phyloP scores from a whole-genome alignment of 2,113 vertebrate genomes.

The Sebastes fasciatus region DNA sequence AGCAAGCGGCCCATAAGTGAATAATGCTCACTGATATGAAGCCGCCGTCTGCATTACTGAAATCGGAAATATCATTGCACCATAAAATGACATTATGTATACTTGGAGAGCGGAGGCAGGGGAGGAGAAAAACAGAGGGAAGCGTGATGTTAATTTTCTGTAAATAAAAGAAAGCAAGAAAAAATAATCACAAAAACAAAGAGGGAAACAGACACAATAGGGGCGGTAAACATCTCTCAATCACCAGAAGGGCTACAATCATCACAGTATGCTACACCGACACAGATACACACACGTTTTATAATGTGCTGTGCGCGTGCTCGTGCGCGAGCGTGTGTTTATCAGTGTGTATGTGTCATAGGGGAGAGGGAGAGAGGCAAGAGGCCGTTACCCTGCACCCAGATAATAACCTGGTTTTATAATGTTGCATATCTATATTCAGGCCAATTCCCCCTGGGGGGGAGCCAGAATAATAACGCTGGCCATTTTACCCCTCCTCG shows the following conservation, averaged over 20 bases:
- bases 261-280: conserved; percentile 58
- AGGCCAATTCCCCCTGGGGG: conserved; percentile 83
- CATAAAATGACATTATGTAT: conserved; percentile 66
- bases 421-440: conserved; percentile 87
- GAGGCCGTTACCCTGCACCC: conserved; percentile 82
- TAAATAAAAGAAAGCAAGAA: conserved; percentile 55
- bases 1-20: conserved; percentile 61
- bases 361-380: conserved; percentile 72
- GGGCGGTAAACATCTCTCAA: conserved; percentile 61
- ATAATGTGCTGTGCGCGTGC: conserved; percentile 45
- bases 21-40: conserved; percentile 67
- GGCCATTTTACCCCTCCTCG: conserved; percentile 82
- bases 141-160: conserved; percentile 62
- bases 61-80: conserved; percentile 67
- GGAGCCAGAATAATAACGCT: conserved; percentile 81
- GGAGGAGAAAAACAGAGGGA: neutral
- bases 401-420: conserved; percentile 85
- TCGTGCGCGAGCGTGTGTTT: conserved; percentile 54
- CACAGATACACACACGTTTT: conserved; percentile 52
- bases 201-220: conserved; percentile 54
- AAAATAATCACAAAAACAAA: conserved; percentile 55
- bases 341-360: conserved; percentile 55
- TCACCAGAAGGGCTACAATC: conserved; percentile 62
- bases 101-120: conserved; percentile 26
- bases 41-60: conserved; percentile 52